Percentiles rank a stretch among this genome's conserved stretches.
phyloP scores from a whole-genome alignment of 2,888 invertebrate species.

The Syritta pipiens region DNA sequence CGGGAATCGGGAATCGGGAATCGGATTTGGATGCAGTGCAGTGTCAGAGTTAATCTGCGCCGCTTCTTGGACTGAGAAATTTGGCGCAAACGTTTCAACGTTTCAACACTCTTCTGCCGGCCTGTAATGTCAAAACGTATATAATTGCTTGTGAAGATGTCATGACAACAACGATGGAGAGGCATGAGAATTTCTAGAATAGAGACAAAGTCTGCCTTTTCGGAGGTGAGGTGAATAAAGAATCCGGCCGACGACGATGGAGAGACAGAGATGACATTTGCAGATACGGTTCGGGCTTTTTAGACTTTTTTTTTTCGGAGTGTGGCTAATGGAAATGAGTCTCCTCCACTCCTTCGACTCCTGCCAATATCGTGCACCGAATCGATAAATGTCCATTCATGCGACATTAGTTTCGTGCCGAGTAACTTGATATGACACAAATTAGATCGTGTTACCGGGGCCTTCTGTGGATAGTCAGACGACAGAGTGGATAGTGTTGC shows the following conservation, averaged over 20 bases:
- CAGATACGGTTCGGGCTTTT: constrained; percentile 45
- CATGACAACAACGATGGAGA: constrained; percentile 41
- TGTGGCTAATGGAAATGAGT: constrained; percentile 12
- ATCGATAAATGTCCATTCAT: constrained; percentile 61
- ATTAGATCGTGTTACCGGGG: constrained; percentile 61
- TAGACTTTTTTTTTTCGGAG: constrained; percentile 16
- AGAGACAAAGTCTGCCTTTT: constrained; percentile 35
- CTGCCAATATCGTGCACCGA: constrained; percentile 43
- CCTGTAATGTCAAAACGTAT: constrained; percentile 58
- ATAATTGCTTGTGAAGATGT: constrained; percentile 65
- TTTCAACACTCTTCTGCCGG: constrained; percentile 54
- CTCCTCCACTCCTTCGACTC: not conserved
- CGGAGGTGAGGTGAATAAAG: too few species aligned
- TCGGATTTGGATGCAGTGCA: constrained; percentile 45
- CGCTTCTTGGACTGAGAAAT: constrained; percentile 22
- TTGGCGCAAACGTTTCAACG: constrained; percentile 60
- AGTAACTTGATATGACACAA: constrained; percentile 55
- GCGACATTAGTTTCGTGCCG: constrained; percentile 61
- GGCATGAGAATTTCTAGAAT: constrained; percentile 34
- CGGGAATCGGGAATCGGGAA: not conserved
- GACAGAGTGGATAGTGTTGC: not conserved
- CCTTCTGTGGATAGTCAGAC: constrained; percentile 25
- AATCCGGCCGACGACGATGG: not conserved
- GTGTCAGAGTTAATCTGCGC: constrained; percentile 35
- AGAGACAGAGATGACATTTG: constrained; percentile 51